phyloP scores from a whole-genome alignment of 2,888 invertebrate species.

The Ormyrus thymus region DNA sequence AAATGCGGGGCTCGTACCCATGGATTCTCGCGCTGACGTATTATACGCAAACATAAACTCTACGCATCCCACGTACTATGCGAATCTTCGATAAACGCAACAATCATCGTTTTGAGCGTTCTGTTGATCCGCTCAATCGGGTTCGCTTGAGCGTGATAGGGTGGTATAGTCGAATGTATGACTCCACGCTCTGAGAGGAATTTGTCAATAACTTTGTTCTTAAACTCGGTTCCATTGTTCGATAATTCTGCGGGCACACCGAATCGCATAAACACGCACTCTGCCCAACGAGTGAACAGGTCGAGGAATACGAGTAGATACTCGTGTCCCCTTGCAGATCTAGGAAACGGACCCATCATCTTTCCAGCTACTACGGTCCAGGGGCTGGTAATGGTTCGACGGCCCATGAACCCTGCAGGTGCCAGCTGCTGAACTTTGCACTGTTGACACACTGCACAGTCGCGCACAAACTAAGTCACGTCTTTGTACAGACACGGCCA shows the following conservation, averaged over 20 bases:
- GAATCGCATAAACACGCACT: constrained; percentile 1
- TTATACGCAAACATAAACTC: background rate
- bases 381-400: background rate
- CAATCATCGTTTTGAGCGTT: constrained; percentile 57
- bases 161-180: constrained; percentile 37
- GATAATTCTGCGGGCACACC: constrained; percentile 17
- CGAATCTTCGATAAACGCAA: constrained; percentile 46
- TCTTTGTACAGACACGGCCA: constrained; percentile 58
- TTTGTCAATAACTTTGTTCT: constrained; percentile 10
- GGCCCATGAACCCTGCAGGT: background rate
- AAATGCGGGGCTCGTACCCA: too few relatives aligned
- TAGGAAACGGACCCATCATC: background rate
- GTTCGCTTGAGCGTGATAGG: constrained; percentile 60
- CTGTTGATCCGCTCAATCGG: constrained; percentile 60
- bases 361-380: background rate
- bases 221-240: constrained; percentile 37
- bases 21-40: too few relatives aligned
- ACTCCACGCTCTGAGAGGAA: constrained; percentile 26
- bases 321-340: background rate
- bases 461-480: constrained; percentile 58
- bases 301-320: constrained; percentile 54
- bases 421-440: background rate
- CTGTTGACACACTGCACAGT: constrained; percentile 48
- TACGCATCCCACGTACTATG: constrained; percentile 45
- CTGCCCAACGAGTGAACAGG: background rate